Conservation (phyloP, 2,113 vertebrate species). For the Casuarius casuarius region DNA sequence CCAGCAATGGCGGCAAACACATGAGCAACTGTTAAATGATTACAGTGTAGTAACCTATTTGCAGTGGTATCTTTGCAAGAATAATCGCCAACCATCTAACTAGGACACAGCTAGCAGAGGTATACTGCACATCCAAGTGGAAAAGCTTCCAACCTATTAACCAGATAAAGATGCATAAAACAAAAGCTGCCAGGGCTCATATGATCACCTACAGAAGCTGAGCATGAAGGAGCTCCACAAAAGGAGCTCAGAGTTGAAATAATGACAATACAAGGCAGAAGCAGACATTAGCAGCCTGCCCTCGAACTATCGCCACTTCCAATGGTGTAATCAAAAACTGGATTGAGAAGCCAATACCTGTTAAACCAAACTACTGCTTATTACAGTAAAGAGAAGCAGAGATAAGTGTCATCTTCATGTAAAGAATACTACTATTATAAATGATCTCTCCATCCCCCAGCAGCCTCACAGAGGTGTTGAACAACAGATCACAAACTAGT, state of each 20-base stretch:
- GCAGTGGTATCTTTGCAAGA: neutral
- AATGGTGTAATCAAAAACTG: neutral
- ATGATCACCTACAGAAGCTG: rapidly evolving
- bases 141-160: neutral
- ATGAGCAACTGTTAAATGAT: neutral
- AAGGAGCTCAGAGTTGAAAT: neutral
- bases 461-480: neutral
- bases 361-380: neutral
- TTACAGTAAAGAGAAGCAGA: neutral
- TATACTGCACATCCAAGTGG: neutral
- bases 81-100: neutral
- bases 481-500: neutral
- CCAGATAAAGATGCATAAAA: neutral
- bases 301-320: neutral
- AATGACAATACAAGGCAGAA: neutral
- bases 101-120: neutral
- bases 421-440: neutral
- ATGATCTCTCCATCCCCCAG: neutral
- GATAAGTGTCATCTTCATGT: neutral
- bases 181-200: neutral
- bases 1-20: neutral
- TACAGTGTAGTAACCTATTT: neutral
- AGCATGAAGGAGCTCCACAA: neutral
- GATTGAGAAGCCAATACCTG: rapidly evolving
- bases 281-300: neutral